Evolutionary conservation across 2,888 invertebrate genomes (phyloP).

Genomic region (Plemyria rubiginata): DNA sequence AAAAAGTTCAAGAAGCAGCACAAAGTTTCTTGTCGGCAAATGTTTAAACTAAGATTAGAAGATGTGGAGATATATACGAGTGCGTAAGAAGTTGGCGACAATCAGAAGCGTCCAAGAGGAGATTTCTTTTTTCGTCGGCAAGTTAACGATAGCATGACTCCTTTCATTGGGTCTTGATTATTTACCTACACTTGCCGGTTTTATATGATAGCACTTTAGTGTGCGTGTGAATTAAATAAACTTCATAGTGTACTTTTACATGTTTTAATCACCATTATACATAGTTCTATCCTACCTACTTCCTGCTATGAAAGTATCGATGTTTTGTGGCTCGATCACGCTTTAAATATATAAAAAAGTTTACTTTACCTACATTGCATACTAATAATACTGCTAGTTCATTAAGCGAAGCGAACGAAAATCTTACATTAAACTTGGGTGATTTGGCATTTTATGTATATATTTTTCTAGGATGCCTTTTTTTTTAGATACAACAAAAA

Average conservation of each 20-base stretch:
- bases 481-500: too few relatives aligned
- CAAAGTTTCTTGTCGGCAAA: slow-evolving; percentile 64
- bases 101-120: slow-evolving; percentile 45
- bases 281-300: not conserved
- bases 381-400: too few relatives aligned
- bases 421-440: too few relatives aligned
- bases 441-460: too few relatives aligned
- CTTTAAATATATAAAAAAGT: too few relatives aligned
- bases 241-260: slow-evolving; percentile 78
- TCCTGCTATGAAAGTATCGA: not conserved
- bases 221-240: slow-evolving; percentile 77
- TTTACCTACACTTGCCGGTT: slow-evolving; percentile 66
- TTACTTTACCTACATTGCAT: too few relatives aligned
- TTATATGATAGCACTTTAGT: slow-evolving; percentile 67
- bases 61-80: slow-evolving; percentile 31
- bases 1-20: slow-evolving; percentile 61
- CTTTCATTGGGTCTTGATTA: slow-evolving; percentile 48
- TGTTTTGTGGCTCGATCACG: too few relatives aligned
- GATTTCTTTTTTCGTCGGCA: slow-evolving; percentile 48
- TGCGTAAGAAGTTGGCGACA: slow-evolving; percentile 46
- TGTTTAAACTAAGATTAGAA: slow-evolving; percentile 57
- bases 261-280: slow-evolving; percentile 21
- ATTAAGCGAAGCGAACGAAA: too few relatives aligned
- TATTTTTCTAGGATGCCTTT: too few relatives aligned
- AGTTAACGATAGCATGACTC: slow-evolving; percentile 41